Base-by-base conservation (phyloP, 2,797 vertebrate species). In the Euphonia xanthogaster region DNA sequence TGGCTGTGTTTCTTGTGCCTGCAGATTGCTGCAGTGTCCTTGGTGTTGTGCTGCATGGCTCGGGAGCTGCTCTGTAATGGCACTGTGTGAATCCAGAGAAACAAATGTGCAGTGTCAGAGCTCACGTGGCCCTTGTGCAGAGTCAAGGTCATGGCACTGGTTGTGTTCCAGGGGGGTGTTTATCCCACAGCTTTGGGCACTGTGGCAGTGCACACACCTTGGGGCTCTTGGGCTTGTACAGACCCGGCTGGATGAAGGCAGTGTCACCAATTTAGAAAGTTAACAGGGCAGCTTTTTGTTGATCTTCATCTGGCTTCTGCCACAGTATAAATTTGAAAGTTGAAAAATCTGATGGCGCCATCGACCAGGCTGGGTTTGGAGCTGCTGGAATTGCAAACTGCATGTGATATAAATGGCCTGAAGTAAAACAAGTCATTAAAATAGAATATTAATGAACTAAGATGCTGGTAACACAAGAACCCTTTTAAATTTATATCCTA, bases 371-470 rank as follows among this genome's bases (percentile, higher is more conserved):
- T 5, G 86, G 54, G 12, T 62, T 96, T 84, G 48, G 54, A 71
- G 67, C 80, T 91, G 75, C 65, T 86, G 31, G 84, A 91, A 78
- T 75, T 78, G 85, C 84, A 86, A 94, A 85, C 76, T 78, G 35
- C 76, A n/a, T 72, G 73, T 74, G 76, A 87, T 90, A 55, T 57
- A 94, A 95, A 91, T 81, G 91, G 85, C 82, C 70, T 78, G 77
- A 86, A 95, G 95, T 90, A 86, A 88, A 95, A 35, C 37, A 86
- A 79, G 67, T 96, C 76, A 88, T 94, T 95, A 86, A 94, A 93
- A 90, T 78, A 63, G 82, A 88, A 81, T 90, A 88, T 88, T 93
- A 91, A 88, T 94, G 44, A 94, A 81, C 75, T 75, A 86, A 93
- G 55, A 88, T 81, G 68, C 45, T 89, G 37, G 55, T 80, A 81